Percentiles rank a stretch among this genome's conserved stretches.
Conservation (phyloP, 2,797 vertebrate species). For the Siniperca scherzeri region DNA sequence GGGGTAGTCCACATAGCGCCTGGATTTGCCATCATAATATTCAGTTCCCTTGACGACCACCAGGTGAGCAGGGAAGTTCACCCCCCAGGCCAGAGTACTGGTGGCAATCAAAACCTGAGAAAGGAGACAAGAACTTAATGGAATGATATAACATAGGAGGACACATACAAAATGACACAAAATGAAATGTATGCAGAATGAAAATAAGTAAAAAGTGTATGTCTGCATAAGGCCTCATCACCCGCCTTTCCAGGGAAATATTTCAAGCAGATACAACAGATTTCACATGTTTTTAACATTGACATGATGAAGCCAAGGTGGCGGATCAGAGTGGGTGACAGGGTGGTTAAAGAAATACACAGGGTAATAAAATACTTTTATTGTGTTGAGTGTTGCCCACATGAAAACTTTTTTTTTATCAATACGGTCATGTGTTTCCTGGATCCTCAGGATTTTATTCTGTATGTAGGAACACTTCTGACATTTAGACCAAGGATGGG, state of each 20-base stretch:
- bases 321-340: neutral
- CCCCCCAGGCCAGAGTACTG: slow-evolving; percentile 98
- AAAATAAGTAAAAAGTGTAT: neutral
- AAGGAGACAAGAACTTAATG: neutral
- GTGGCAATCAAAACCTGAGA: slow-evolving; percentile 96
- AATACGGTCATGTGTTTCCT: too few relatives aligned
- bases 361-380: neutral
- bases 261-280: too few relatives aligned
- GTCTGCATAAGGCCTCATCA: too few relatives aligned
- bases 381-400: neutral
- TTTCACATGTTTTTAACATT: neutral
- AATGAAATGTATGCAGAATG: neutral
- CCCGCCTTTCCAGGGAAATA: too few relatives aligned
- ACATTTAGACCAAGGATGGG: neutral
- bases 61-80: slow-evolving; percentile 98
- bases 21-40: slow-evolving; percentile 97
- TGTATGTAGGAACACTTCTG: neutral
- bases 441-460: too few relatives aligned
- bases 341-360: neutral
- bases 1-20: slow-evolving; percentile 97
- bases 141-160: neutral
- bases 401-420: neutral
- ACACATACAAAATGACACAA: neutral
- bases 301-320: too few relatives aligned
- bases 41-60: slow-evolving; percentile 99